phyloP scores from a whole-genome alignment of 2,113 vertebrate species.

The Oriolus oriolus region DNA sequence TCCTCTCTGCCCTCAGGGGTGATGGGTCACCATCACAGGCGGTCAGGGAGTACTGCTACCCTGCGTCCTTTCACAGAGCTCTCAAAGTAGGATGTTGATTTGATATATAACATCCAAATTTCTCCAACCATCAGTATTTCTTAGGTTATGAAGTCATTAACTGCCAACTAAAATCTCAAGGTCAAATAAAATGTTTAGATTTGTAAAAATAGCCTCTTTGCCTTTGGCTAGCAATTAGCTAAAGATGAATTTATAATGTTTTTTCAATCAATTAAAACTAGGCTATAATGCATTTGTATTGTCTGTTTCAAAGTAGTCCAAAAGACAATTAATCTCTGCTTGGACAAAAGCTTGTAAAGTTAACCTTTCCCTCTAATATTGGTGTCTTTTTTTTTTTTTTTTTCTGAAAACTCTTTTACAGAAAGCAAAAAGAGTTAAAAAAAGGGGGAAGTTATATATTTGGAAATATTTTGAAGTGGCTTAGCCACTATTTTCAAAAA shows the following conservation, averaged over 20 bases:
- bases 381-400: background rate
- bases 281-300: background rate
- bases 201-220: background rate
- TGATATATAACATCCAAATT: background rate
- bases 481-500: background rate
- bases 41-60: background rate
- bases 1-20: background rate
- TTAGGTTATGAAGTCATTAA: background rate
- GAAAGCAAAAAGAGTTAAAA: background rate
- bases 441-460: fast-evolving
- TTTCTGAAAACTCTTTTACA: background rate
- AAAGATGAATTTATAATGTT: background rate
- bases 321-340: background rate
- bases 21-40: background rate
- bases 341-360: background rate
- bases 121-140: background rate
- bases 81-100: background rate
- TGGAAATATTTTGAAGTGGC: background rate
- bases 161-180: background rate
- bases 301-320: background rate
- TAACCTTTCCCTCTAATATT: background rate
- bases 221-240: background rate
- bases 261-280: background rate
- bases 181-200: background rate
- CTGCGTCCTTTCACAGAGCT: background rate